A percentile compares a stretch with the other conserved stretches of the same genome.
Conservation (phyloP, 2,888 invertebrate species). For the Andrena marginata region DNA sequence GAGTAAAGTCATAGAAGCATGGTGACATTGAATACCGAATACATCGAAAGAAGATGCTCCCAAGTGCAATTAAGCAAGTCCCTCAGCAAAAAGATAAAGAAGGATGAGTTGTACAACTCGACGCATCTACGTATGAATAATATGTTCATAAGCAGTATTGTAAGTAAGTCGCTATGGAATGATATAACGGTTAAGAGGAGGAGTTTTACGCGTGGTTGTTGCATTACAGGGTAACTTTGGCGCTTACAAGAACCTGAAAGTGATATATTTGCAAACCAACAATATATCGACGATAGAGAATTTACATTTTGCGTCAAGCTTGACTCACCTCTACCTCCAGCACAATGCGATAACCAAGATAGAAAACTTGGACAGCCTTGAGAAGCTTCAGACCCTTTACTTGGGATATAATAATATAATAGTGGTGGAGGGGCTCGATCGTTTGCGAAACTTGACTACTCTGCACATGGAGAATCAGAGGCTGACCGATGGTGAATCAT, state of each 20-base stretch:
- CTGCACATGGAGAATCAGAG: slow-evolving; percentile 90
- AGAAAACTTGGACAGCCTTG: slow-evolving; percentile 88
- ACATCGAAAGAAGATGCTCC: slow-evolving; percentile 77
- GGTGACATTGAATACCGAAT: slow-evolving; percentile 78
- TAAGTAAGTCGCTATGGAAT: slow-evolving; percentile 85
- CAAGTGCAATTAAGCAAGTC: slow-evolving; percentile 76
- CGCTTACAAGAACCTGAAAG: slow-evolving; percentile 86
- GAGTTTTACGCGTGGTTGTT: not conserved
- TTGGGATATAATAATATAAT: slow-evolving; percentile 89
- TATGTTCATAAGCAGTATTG: slow-evolving; percentile 87
- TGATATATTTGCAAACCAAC: slow-evolving; percentile 93
- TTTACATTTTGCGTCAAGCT: slow-evolving; percentile 88
- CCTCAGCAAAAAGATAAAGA: slow-evolving; percentile 73
- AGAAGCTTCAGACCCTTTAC: slow-evolving; percentile 92
- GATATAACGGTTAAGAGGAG: not conserved
- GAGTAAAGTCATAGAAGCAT: slow-evolving; percentile 60
- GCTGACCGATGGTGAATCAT: slow-evolving; percentile 86
- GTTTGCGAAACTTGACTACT: slow-evolving; percentile 87
- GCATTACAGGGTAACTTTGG: slow-evolving; percentile 81
- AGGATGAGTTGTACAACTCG: slow-evolving; percentile 76
- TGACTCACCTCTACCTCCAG: slow-evolving; percentile 91
- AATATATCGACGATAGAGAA: slow-evolving; percentile 91
- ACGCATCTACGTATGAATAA: slow-evolving; percentile 87
- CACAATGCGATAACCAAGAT: slow-evolving; percentile 91
- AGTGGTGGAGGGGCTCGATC: slow-evolving; percentile 90